Conservation (phyloP, 2,797 vertebrate species). For the Crypturellus tataupa region DNA sequence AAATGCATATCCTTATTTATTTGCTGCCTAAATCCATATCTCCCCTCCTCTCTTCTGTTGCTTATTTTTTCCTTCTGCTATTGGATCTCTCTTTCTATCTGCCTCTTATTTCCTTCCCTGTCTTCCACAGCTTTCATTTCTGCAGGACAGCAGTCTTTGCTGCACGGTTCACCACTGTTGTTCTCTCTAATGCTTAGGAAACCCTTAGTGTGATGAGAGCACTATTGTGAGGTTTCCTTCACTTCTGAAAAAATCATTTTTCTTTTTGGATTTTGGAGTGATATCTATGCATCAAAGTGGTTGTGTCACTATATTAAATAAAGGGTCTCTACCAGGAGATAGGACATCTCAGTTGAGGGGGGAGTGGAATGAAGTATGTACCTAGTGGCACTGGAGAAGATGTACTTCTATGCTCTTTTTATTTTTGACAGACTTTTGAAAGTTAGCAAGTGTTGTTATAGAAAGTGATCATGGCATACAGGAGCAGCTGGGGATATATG, state of each 20-base stretch:
- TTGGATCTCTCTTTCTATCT: background rate
- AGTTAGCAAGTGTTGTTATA: background rate
- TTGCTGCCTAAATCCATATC: background rate
- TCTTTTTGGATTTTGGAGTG: background rate
- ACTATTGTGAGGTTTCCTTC: background rate
- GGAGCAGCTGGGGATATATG: conserved; percentile 32
- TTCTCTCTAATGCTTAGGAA: background rate
- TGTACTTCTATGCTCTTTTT: background rate
- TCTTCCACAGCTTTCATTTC: background rate
- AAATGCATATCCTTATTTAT: background rate
- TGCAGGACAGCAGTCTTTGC: background rate
- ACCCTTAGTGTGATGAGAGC: background rate
- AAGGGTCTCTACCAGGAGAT: background rate
- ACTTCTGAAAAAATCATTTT: background rate
- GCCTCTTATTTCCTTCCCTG: background rate
- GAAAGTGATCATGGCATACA: background rate
- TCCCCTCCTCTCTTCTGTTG: background rate
- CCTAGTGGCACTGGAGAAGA: background rate
- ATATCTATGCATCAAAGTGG: background rate
- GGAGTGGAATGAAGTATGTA: background rate
- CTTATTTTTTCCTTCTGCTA: rapidly evolving
- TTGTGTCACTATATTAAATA: background rate
- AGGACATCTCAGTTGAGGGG: background rate
- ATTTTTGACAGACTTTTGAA: background rate
- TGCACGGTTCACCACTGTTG: background rate